Base-by-base conservation (phyloP, 2,888 invertebrate species). In the Byasa hedistus region DNA sequence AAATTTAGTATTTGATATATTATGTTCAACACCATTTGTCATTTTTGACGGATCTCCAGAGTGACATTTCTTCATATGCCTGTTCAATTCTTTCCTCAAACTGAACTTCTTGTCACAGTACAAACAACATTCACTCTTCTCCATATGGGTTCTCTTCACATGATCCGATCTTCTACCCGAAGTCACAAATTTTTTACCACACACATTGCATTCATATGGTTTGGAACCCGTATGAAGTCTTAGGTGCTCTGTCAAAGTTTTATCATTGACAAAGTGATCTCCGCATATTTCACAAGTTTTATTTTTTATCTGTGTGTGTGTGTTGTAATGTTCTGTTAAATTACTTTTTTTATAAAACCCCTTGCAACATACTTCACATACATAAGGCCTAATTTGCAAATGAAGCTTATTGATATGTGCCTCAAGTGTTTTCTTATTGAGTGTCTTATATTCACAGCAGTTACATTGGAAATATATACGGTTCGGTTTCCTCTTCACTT, bases 221-320 rank as follows among this genome's bases (percentile, higher is more conserved):
- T 79, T 84, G 3, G 75, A 75, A 0, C 83, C 79, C 0, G 76
- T 72, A 71, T 89, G 89, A 21, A 85, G 64, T 65, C 78, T 78
- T 62, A 83, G 72, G 71, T 89, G 89, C 68, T 83, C 80, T 0
- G 68, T 61, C 24, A 86, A 76, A 2, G 82, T 83, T 64, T 83
- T 85, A 51, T 80, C 80, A 68, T 75, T 75, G 0, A 76, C 70
- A 73, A 89, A 88, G 22, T 70, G 71, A 3, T 80, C 77, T 1
- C 84, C 84, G 58, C 89, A 89, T 0, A 83, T 62, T 51, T 86
- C 82, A 69, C 89, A 89, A 12, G 77, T 79, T 27, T 79, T 76
- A 39, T 76, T 77, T 55, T 78, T 81, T 3, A 61, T 61, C 51
- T 78, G 77, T 15, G 69, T 66, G 70, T 87, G 87, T 17, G 70